A percentile compares a stretch with the other conserved stretches of the same genome.
phyloP scores from a whole-genome alignment of 1,140 invertebrate genomes.

The Pogonus chalceus region DNA sequence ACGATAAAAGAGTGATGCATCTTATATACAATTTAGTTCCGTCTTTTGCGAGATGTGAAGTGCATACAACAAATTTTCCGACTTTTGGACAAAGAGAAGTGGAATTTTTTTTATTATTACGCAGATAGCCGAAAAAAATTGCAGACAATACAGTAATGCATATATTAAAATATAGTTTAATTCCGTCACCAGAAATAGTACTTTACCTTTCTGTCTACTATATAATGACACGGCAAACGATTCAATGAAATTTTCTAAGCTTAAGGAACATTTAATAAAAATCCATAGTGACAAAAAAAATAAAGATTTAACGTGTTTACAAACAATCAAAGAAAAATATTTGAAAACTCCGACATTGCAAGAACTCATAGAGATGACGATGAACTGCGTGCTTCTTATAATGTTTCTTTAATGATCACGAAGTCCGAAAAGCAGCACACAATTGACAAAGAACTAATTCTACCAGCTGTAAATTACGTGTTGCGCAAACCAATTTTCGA shows the following conservation, averaged over 20 bases:
- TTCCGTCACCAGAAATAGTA: constrained; percentile 13
- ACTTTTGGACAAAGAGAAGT: not conserved
- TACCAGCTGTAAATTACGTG: constrained; percentile 28
- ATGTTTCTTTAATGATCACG: constrained; percentile 32
- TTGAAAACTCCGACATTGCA: constrained; percentile 15
- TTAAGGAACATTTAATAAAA: constrained; percentile 28
- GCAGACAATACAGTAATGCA: constrained; percentile 24
- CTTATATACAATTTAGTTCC: not conserved
- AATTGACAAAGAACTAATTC: constrained; percentile 27
- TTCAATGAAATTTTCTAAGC: not conserved
- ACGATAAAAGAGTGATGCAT: not conserved
- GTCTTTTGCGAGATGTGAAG: not conserved
- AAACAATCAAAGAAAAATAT: constrained; percentile 25
- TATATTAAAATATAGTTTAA: constrained; percentile 22
- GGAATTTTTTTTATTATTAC: not conserved
- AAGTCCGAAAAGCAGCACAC: constrained; percentile 28
- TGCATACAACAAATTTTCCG: not conserved
- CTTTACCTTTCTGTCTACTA: not conserved
- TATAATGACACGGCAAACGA: not conserved
- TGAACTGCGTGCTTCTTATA: constrained; percentile 32
- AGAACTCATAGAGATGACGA: constrained; percentile 24
- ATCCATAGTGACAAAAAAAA: constrained; percentile 30
- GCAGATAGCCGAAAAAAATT: constrained; percentile 21
- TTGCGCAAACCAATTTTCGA: constrained; percentile 29
- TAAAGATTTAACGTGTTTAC: constrained; percentile 28